phyloP scores from a whole-genome alignment of 2,888 invertebrate species.

The Lysandra coridon region DNA sequence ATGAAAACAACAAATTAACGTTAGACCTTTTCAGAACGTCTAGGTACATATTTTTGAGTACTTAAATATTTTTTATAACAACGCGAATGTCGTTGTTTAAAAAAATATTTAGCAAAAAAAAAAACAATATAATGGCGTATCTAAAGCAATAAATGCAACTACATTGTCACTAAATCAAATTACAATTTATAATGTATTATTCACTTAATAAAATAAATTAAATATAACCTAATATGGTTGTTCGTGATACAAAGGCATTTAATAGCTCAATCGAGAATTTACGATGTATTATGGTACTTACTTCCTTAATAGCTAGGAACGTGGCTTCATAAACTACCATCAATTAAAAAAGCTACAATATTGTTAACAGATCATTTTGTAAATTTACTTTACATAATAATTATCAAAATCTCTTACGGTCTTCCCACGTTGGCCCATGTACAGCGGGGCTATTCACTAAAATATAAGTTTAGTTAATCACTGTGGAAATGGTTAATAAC shows the following conservation, averaged over 20 bases:
- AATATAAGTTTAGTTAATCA: too few species aligned
- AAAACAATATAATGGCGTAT: not conserved
- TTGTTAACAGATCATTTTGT: not conserved
- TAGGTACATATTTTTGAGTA: too few species aligned
- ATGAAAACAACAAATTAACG: too few species aligned
- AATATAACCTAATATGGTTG: constrained; percentile 28
- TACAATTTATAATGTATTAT: constrained; percentile 1
- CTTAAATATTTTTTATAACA: too few species aligned
- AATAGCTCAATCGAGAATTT: constrained; percentile 31
- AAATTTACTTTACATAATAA: too few species aligned
- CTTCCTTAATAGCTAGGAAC: not conserved
- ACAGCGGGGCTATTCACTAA: too few species aligned
- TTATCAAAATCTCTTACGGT: too few species aligned
- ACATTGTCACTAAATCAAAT: not conserved
- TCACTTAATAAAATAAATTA: constrained; percentile 19
- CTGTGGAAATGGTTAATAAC: too few species aligned
- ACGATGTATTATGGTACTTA: constrained; percentile 17
- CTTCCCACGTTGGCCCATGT: too few species aligned
- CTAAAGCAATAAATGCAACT: not conserved
- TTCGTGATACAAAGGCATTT: constrained; percentile 34
- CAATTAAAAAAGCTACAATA: not conserved
- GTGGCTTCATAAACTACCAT: not conserved
- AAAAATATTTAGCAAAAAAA: not conserved
- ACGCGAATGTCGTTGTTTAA: too few species aligned
- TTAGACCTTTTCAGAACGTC: too few species aligned